Base-by-base conservation (phyloP, 2,888 invertebrate species). In the Athrips mouffetella region DNA sequence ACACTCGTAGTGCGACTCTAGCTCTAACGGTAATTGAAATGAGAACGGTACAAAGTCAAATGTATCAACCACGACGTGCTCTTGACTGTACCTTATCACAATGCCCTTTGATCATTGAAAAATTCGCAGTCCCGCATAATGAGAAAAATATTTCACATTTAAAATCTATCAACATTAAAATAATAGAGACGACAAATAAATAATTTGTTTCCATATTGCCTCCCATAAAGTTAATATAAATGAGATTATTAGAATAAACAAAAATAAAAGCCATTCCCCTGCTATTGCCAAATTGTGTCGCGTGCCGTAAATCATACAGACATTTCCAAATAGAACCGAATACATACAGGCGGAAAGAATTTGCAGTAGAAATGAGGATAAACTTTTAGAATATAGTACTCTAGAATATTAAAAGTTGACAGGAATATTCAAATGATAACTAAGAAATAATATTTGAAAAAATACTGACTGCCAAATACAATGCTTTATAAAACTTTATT, bases 231-330 rank as follows among this genome's bases (percentile, higher is more conserved):
- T 65, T 73, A 66, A 67, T 68, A 72, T 68, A 67, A 76, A 75
- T 69, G 65, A 67, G 66, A 75, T 75, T 65, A 66, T 61, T 70
- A 73, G 63, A 70, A 73, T 66, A 59, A 70, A 68, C 62, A 63
- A 75, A 77, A 77, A 80, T 76, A 80, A 63, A 59, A 57, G 71
- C 65, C 59, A 67, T 68, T 69, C 65, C 61, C 56, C 67, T 60
- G 61, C 59, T 68, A 71, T 67, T 72, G 77, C 74, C 70, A 76
- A 78, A 76, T 70, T 65, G 62, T 76, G 75, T 74, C 74, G 65
- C 62, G 49, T 65, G 52, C 52, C 55, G 73, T 79, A 81, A 82
- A 79, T 80, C 76, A 78, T 67, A 65, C 55, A 40, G n/a, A 50
- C 52, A 55, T 59, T 66, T 63, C 55, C 56, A 60, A 67, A 71